Evolutionary conservation across 2,888 invertebrate species (phyloP).

Genomic region (Pollenia labialis): DNA sequence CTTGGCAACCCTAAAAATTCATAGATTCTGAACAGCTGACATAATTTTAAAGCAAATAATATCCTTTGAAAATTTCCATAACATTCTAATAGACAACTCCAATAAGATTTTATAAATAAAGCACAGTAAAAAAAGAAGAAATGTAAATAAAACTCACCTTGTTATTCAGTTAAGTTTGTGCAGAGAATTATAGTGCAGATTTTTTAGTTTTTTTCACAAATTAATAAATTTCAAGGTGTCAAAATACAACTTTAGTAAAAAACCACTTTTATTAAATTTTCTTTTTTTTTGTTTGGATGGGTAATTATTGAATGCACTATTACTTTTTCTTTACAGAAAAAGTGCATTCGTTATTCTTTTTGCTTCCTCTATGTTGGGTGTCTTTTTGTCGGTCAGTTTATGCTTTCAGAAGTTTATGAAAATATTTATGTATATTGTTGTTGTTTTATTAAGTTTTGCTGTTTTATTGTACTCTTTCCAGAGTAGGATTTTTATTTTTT

Average conservation of each 20-base stretch:
- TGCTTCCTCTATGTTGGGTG: constrained; percentile 22
- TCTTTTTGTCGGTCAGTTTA: background rate
- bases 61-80: background rate
- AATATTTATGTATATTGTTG: background rate
- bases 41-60: background rate
- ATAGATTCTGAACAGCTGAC: constrained; percentile 29
- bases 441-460: constrained; percentile 6
- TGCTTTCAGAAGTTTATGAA: background rate
- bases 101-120: background rate
- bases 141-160: constrained; percentile 31
- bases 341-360: constrained; percentile 51
- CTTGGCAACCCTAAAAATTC: constrained; percentile 16
- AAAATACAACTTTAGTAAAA: constrained; percentile 12
- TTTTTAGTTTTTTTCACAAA: constrained; percentile 1
- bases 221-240: constrained; percentile 7
- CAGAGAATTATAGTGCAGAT: background rate
- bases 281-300: background rate
- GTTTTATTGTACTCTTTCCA: constrained; percentile 1
- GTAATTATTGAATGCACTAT: constrained; percentile 39
- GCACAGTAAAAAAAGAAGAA: background rate
- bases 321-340: constrained; percentile 50
- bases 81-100: background rate
- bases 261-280: background rate
- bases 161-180: background rate
- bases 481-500: constrained; percentile 31